phyloP scores from a whole-genome alignment of 1,140 invertebrate species.

The Ips nitidus region DNA sequence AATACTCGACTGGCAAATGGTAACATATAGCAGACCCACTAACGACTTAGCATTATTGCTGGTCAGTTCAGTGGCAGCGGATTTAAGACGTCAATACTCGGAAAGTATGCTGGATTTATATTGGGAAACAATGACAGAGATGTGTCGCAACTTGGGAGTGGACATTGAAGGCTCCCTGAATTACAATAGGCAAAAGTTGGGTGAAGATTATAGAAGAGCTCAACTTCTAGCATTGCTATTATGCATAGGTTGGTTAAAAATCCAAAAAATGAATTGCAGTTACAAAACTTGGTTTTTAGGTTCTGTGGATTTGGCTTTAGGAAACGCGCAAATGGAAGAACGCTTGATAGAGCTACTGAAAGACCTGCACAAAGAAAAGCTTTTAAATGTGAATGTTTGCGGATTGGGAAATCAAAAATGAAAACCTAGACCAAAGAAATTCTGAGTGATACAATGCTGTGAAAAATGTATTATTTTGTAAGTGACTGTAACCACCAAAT shows the following conservation, averaged over 20 bases:
- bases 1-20: conserved; percentile 83
- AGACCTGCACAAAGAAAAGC: conserved; percentile 62
- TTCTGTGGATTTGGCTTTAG: conserved; percentile 73
- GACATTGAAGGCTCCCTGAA: conserved; percentile 60
- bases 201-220: conserved; percentile 68
- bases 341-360: conserved; percentile 60
- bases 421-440: background rate
- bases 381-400: conserved; percentile 49
- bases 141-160: conserved; percentile 59
- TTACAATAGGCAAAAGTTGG: conserved; percentile 60
- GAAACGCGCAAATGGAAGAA: conserved; percentile 68
- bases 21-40: conserved; percentile 73
- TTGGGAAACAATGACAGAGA: conserved; percentile 63
- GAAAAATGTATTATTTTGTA: background rate
- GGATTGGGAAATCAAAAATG: conserved; percentile 15
- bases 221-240: conserved; percentile 72
- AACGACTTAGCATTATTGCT: conserved; percentile 78
- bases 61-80: conserved; percentile 73
- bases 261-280: background rate
- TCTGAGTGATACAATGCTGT: conserved; percentile 30
- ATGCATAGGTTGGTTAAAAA: conserved; percentile 59
- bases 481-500: background rate
- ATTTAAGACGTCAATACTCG: conserved; percentile 64
- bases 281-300: conserved; percentile 44
- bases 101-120: conserved; percentile 67